Evolutionary conservation across 2,113 vertebrate genomes (phyloP), one percentile per base, ranked within the genome.

Genomic region (Reinhardtius hippoglossoides): DNA sequence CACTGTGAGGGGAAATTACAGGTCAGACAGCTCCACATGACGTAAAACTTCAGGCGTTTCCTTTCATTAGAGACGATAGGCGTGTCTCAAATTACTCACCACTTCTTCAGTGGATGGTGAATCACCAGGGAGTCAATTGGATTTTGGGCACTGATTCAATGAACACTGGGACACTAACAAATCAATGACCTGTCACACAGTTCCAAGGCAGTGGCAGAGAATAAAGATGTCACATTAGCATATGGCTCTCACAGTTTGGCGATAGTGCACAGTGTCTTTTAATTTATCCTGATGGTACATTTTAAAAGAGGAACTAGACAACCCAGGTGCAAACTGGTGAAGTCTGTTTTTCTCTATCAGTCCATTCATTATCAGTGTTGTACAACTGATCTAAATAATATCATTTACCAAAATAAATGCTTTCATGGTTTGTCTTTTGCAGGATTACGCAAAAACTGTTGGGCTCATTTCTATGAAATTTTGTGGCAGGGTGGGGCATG

Each of bases 41-140:
- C 78, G 74, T 84, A 87, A 88, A 89, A 85, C 79, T 86, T 84
- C 68, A 67, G 58, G 69, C 35, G 70, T 84, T 87, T 83, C 80
- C 84, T 59, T 77, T 87, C 86, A 70, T 55, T 21, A 67, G 37
- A 72, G 59, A 71, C 35, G 20, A 54, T 23, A 18, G 24, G 59
- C 18, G 57, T 23, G 67, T 82, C 58, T 81, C 71, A 85, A 81
- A 85, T 78, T 60, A 80, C 69, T 87, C 67, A 61, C 61, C 44
- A 16, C 58, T 83, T 37, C 48, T 79, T 82, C 64, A 78, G 76
- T 37, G 14, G 23, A 71, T 26, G n/a, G 78, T 78, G 73, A 88
- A 83, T 85, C 80, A 82, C 58, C 46, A 21, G 62, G 63, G 52
- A 50, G 65, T n/a, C 46, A 81, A 79, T 81, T 76, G 52, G 62